Evolutionary conservation across 2,797 vertebrate genomes (phyloP).

Genomic region (Alosa sapidissima): DNA sequence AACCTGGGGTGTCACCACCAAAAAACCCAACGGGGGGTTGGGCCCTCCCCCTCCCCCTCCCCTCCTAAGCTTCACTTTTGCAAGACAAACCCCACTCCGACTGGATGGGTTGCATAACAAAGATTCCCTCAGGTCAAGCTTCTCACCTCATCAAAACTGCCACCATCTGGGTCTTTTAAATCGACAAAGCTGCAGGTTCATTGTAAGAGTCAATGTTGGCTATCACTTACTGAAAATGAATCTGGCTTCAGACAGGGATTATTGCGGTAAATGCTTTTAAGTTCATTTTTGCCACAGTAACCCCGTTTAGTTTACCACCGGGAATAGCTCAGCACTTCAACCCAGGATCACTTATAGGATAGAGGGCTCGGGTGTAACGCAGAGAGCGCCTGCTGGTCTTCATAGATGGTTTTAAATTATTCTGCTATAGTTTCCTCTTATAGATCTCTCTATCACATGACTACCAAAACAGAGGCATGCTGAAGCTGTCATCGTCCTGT

Average conservation of each 20-base stretch:
- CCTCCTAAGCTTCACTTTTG: not conserved
- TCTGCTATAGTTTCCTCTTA: too few species aligned
- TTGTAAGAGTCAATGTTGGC: not conserved
- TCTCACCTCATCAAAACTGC: conserved; percentile 1
- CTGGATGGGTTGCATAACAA: not conserved
- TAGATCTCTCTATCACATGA: not conserved
- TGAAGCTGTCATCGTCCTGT: not conserved
- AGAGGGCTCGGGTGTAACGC: not conserved
- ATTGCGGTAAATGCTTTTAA: not conserved
- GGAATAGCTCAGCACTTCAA: not conserved
- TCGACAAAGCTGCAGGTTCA: not conserved
- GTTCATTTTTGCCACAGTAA: not conserved
- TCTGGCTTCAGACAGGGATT: not conserved
- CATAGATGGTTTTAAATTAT: too few species aligned
- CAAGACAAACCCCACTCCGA: conserved; percentile 6
- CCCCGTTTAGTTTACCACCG: not conserved
- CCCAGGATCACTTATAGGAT: not conserved
- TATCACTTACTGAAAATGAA: not conserved
- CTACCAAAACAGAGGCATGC: not conserved
- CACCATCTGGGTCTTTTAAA: not conserved
- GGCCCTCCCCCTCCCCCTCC: not conserved
- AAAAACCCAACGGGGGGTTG: not conserved
- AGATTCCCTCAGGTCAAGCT: not conserved
- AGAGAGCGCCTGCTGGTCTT: not conserved
- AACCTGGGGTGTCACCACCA: conserved; percentile 7